Conservation (phyloP, 2,797 vertebrate species). For the Aselliscus stoliczkanus region DNA sequence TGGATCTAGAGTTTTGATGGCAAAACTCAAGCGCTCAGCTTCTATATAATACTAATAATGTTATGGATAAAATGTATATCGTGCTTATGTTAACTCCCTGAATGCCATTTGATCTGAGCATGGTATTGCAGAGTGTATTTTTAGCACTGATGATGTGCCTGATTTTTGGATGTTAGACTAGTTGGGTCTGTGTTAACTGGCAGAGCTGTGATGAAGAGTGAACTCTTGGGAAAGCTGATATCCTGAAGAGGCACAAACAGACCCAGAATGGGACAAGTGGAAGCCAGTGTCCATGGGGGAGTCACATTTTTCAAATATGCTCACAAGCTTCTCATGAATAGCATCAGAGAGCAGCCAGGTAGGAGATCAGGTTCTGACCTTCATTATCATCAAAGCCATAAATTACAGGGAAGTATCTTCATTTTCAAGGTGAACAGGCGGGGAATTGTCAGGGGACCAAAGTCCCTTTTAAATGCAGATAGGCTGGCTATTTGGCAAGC, state of each 20-base stretch:
- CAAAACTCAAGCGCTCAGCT: neutral
- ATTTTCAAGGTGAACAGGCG: constrained; percentile 16
- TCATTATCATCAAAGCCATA: neutral
- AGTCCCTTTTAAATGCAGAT: constrained; percentile 19
- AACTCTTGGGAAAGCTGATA: neutral
- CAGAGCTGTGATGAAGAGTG: neutral
- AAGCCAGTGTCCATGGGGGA: neutral
- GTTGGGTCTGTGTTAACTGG: neutral
- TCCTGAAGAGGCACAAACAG: neutral
- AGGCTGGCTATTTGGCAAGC: neutral
- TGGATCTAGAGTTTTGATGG: neutral
- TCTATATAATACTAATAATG: neutral
- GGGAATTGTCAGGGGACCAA: neutral
- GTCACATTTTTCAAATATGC: constrained; percentile 27
- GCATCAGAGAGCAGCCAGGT: neutral
- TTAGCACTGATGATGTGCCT: neutral
- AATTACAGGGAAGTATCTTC: neutral
- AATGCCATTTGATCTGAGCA: neutral
- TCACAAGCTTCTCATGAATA: neutral
- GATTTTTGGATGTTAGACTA: neutral
- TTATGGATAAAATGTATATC: neutral
- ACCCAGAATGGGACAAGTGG: neutral
- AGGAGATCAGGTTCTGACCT: neutral
- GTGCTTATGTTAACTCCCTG: neutral
- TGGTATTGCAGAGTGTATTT: neutral